Conservation (phyloP, 2,888 invertebrate species). For the Onthophagus sagittarius region DNA sequence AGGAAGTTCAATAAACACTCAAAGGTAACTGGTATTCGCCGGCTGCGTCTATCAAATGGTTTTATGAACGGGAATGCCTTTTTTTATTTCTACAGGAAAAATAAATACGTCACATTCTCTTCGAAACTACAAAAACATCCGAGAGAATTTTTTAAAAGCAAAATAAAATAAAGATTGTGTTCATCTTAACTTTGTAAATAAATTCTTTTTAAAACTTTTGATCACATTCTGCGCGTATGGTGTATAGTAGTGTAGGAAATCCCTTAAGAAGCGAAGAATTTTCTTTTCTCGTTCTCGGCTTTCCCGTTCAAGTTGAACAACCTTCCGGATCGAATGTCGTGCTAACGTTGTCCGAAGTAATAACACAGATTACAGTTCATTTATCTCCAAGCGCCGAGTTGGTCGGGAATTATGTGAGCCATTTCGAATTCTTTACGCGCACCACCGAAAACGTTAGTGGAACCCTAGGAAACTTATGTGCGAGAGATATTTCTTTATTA, state of each 20-base stretch:
- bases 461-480: neutral
- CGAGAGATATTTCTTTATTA: neutral
- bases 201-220: neutral
- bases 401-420: neutral
- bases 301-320: neutral
- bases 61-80: neutral
- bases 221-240: neutral
- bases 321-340: neutral
- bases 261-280: neutral
- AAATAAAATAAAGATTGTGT: neutral
- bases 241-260: neutral
- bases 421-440: neutral
- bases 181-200: neutral
- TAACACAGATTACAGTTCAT: constrained; percentile 10
- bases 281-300: neutral
- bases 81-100: neutral
- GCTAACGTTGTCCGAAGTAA: neutral
- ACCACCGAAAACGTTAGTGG: neutral
- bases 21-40: neutral
- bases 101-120: neutral
- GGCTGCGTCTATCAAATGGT: neutral
- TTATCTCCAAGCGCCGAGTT: neutral
- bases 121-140: neutral
- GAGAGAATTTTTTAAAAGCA: neutral
- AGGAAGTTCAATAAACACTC: constrained; percentile 14